Conservation (phyloP, 2,888 invertebrate genomes). For the Andricus curvator region DNA sequence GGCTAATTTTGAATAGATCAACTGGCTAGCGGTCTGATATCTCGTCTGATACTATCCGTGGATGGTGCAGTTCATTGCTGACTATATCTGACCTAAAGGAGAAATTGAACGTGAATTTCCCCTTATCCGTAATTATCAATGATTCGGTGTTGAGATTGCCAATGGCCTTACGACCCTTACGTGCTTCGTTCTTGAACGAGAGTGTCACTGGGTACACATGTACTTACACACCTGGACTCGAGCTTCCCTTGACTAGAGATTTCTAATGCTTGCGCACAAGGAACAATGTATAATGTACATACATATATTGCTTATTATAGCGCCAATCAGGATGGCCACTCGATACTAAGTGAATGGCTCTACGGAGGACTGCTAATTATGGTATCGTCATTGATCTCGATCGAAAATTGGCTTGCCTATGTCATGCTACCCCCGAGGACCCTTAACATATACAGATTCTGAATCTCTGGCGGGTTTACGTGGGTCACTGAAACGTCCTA, state of each 20-base stretch:
- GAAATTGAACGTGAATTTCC: slow-evolving; percentile 4
- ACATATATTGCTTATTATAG: slow-evolving; percentile 35
- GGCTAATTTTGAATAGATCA: too few species aligned
- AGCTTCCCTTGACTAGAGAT: slow-evolving; percentile 9
- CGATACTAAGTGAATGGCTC: slow-evolving; percentile 69
- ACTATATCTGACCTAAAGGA: background rate
- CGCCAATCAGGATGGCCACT: slow-evolving; percentile 46
- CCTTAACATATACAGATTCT: slow-evolving; percentile 66
- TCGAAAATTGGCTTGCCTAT: slow-evolving; percentile 69
- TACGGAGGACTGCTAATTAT: slow-evolving; percentile 69
- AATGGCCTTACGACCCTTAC: background rate
- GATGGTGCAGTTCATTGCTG: too few species aligned
- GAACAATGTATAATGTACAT: background rate
- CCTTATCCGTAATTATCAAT: slow-evolving; percentile 20
- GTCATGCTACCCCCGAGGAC: slow-evolving; percentile 67
- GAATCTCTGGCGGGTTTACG: slow-evolving; percentile 1
- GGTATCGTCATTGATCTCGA: slow-evolving; percentile 70
- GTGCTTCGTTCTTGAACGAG: slow-evolving; percentile 14
- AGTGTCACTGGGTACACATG: slow-evolving; percentile 32
- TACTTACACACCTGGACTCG: slow-evolving; percentile 17
- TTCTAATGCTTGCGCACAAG: slow-evolving; percentile 25
- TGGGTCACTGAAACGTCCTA: background rate
- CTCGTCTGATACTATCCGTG: too few species aligned
- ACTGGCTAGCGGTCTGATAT: too few species aligned
- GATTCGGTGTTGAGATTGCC: slow-evolving; percentile 21